phyloP scores from a whole-genome alignment of 2,888 invertebrate genomes.

The Pinctada fucata region DNA sequence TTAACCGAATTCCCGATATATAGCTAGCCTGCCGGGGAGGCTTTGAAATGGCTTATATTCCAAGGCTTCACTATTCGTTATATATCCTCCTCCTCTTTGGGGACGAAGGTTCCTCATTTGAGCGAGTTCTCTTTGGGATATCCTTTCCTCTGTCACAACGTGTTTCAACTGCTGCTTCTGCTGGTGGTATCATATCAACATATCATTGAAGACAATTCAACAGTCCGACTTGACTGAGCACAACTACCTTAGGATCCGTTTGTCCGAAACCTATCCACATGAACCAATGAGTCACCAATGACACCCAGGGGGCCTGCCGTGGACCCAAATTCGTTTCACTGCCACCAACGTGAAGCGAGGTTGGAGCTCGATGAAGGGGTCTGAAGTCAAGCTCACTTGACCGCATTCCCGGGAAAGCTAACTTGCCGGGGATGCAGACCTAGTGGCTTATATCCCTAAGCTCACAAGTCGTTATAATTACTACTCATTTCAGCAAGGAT shows the following conservation, averaged over 20 bases:
- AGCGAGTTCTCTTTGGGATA: no score
- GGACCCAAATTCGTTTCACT: not conserved
- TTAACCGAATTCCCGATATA: not conserved
- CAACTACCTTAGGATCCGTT: no score
- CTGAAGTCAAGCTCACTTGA: not conserved
- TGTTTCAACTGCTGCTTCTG: no score
- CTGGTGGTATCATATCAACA: no score
- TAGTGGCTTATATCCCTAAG: not conserved
- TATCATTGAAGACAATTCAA: no score
- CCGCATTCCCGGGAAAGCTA: not conserved
- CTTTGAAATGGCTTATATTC: not conserved
- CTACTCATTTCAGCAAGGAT: no score
- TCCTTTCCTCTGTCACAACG: no score
- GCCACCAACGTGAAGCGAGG: not conserved
- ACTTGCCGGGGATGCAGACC: not conserved
- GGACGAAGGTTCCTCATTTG: no score
- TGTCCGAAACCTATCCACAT: not conserved
- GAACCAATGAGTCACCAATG: not conserved
- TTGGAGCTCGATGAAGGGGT: not conserved
- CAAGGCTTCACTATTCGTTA: not conserved
- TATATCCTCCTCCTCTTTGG: no score
- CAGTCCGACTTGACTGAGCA: no score
- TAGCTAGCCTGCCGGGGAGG: not conserved
- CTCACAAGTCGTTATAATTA: no score
- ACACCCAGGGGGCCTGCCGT: not conserved